Base-by-base conservation (phyloP, 1,140 invertebrate genomes). In the Thrips palmi region DNA sequence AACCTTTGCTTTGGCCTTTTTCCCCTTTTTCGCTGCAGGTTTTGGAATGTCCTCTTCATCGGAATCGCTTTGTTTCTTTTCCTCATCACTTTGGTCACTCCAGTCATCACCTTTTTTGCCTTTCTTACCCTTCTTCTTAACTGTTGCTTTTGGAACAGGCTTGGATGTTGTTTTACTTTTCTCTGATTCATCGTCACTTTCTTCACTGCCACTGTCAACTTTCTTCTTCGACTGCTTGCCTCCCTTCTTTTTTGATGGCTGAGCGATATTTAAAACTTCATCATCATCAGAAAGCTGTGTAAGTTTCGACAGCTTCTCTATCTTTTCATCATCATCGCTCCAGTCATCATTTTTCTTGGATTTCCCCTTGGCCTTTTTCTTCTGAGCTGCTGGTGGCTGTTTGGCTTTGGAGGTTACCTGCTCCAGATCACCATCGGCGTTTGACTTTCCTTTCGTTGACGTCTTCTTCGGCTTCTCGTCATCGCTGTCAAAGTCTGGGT, bases 51-150 rank as follows among this genome's bases (percentile, higher is more conserved):
- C n/a, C 24, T 49, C 47, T 34, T 46, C 42, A 38, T 37, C 40
- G 36, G 45, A 37, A 28, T 40, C 41, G 37, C 47, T 37, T 28
- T 46, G 31, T 10, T 44, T 46, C 37, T 47, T 37, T 38, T 48
- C 40, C 10, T 45, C 34, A 33, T 63, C 59, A n/a, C 62, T 64
- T 40, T 57, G 53, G 37, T 67, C 65, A 48, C 58, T 62, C 47
- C 57, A 59, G 37, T 67, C 60, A 41, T 65, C 60, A 21, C 47
- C 22, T 44, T 46, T 30, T 45, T 44, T 1, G 36, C 38, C 25
- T 41, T 42, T 12, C 24, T 27, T 36, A 30, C 25, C 28, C n/a
- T 23, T 42, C 35, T 43, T 14, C 6, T 12, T 12, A 6, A n/a
- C 29, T 31, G 12, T 31, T 4, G 12, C 29, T 31, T 31, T 17